A percentile compares a stretch with the other conserved stretches of the same genome.
phyloP scores from a whole-genome alignment of 2,113 vertebrate species.

The Damaliscus lunatus region DNA sequence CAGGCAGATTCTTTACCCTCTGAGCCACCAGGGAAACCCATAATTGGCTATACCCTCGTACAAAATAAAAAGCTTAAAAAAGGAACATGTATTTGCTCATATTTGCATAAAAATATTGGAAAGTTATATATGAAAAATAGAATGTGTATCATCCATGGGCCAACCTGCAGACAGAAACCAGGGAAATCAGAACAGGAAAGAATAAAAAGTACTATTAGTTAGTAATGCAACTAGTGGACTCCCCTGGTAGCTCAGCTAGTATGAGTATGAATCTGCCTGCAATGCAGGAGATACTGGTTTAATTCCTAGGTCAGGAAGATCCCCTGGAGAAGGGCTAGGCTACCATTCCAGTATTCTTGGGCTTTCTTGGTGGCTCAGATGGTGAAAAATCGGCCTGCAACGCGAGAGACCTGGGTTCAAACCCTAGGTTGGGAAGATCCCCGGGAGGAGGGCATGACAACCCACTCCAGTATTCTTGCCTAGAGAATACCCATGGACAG shows the following conservation, averaged over 20 bases:
- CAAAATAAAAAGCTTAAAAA: neutral
- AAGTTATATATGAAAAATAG: neutral
- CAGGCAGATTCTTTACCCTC: neutral
- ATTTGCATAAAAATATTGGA: neutral
- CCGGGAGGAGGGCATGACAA: neutral
- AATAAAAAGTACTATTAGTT: neutral
- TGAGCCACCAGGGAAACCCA: neutral
- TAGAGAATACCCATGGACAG: neutral
- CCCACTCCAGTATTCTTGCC: neutral
- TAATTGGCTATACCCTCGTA: neutral
- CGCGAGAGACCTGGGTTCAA: neutral
- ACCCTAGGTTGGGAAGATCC: neutral
- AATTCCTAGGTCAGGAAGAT: neutral
- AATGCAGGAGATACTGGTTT: neutral
- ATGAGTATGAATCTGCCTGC: neutral
- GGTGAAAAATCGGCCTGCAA: neutral
- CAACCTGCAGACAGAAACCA: neutral
- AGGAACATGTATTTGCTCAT: neutral
- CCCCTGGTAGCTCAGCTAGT: neutral
- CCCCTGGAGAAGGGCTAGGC: neutral
- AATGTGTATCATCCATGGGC: neutral
- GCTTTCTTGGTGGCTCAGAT: neutral
- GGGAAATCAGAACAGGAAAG: neutral
- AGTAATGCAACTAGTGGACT: neutral
- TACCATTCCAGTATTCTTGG: neutral